A percentile compares a stretch with the other conserved stretches of the same genome.
phyloP scores from a whole-genome alignment of 2,797 vertebrate genomes.

The Morus bassanus region DNA sequence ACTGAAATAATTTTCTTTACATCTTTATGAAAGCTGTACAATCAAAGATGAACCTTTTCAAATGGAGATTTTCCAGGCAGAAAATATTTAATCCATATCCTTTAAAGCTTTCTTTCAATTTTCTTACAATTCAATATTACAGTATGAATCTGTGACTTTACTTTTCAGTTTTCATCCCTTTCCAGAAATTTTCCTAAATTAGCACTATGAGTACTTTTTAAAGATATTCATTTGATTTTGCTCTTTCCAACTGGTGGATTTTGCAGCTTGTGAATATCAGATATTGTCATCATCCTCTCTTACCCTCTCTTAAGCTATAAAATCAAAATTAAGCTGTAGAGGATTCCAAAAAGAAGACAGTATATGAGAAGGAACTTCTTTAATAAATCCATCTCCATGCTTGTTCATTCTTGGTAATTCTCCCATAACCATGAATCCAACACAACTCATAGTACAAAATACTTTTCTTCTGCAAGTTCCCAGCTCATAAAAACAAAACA shows the following conservation, averaged over 20 bases:
- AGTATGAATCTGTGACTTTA: background rate
- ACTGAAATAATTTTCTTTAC: background rate
- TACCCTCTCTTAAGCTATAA: background rate
- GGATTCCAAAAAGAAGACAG: constrained; percentile 11
- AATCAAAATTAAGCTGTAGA: constrained; percentile 5
- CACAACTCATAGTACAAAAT: background rate
- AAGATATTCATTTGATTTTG: constrained; percentile 18
- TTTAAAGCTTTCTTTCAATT: background rate
- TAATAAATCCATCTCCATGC: background rate
- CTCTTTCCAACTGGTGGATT: constrained; percentile 17
- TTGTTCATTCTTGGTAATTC: background rate
- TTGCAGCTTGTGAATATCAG: constrained; percentile 32
- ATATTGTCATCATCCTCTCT: constrained; percentile 35
- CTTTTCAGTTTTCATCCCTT: background rate
- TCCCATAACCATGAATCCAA: background rate
- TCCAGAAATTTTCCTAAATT: background rate
- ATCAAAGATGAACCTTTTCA: background rate
- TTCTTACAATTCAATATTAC: background rate
- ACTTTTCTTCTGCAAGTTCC: background rate
- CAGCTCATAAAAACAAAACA: background rate
- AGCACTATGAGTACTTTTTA: background rate
- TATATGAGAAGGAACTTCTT: constrained; percentile 20
- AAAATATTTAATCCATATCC: background rate
- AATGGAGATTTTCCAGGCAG: background rate
- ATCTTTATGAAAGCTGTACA: background rate